A percentile compares a stretch with the other conserved stretches of the same genome.
Evolutionary conservation across 2,113 vertebrate genomes (phyloP).

Genomic region (Mastomys coucha): DNA sequence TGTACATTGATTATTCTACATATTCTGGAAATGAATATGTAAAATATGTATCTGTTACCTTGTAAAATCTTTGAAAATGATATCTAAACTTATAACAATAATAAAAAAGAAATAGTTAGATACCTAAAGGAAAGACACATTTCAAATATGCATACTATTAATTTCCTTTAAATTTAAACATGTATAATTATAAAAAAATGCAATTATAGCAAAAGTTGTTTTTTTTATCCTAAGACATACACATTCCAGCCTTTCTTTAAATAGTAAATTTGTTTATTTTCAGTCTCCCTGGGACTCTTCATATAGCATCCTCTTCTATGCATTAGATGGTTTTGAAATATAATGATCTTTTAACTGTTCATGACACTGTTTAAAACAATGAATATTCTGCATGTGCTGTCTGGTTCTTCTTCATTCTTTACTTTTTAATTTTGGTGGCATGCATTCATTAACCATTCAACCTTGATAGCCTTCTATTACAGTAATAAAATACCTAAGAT

Average conservation of each 20-base stretch:
- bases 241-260: neutral
- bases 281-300: neutral
- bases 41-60: neutral
- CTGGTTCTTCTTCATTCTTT: neutral
- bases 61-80: neutral
- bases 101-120: neutral
- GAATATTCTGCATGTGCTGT: neutral
- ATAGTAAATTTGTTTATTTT: too few species aligned
- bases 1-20: neutral
- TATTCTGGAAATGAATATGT: neutral
- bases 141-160: neutral
- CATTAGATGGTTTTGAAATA: neutral
- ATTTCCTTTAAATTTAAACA: neutral
- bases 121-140: neutral
- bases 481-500: neutral
- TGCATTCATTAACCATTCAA: neutral
- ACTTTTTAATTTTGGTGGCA: neutral
- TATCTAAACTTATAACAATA: neutral
- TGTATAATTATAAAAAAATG: neutral
- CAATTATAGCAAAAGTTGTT: neutral
- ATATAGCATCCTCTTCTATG: neutral
- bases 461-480: neutral
- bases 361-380: neutral
- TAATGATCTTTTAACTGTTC: neutral
- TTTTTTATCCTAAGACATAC: neutral